Evolutionary conservation across 2,797 vertebrate genomes (phyloP).

Genomic region (Phyllotis vaccarum): DNA sequence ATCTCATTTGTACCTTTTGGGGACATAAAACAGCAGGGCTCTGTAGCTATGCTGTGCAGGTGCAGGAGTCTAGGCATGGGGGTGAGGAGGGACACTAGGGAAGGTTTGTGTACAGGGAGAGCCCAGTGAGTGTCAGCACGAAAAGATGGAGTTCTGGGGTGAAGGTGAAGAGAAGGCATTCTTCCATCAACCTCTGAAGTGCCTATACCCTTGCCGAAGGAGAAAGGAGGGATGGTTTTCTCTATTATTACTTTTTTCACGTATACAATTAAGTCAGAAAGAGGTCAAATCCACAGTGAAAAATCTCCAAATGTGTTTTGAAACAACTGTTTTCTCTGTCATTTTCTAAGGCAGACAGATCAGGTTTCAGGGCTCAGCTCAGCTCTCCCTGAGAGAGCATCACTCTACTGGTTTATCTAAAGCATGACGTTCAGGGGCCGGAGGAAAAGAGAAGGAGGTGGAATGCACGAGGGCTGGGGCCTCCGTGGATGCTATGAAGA

Average conservation of each 20-base stretch:
- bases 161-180: background rate
- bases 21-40: background rate
- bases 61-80: background rate
- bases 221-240: background rate
- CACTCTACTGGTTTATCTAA: background rate
- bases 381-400: background rate
- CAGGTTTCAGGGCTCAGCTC: background rate
- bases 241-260: background rate
- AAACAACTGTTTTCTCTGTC: background rate
- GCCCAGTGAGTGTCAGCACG: background rate
- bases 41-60: slow-evolving; percentile 24
- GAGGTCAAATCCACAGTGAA: slow-evolving; percentile 25
- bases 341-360: background rate
- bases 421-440: background rate
- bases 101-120: background rate
- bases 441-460: background rate
- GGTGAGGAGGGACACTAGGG: background rate
- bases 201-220: background rate
- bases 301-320: background rate
- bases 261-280: slow-evolving; percentile 18
- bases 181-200: background rate
- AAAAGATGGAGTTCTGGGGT: background rate
- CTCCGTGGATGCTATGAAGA: background rate
- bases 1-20: slow-evolving; percentile 46
- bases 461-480: background rate